phyloP scores from a whole-genome alignment of 2,888 invertebrate species.

The Piscicola geometra region DNA sequence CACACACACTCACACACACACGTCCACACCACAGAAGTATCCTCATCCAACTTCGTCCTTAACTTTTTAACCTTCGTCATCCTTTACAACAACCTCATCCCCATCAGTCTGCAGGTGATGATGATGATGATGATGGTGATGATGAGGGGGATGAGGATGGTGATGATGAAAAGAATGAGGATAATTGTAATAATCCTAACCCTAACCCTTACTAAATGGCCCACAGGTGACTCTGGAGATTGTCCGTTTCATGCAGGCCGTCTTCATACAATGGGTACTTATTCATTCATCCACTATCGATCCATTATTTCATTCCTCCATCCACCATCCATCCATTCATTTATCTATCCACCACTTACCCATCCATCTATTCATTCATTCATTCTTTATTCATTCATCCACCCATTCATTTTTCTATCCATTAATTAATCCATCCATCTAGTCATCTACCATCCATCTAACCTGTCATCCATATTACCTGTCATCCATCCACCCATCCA shows the following conservation, averaged over 20 bases:
- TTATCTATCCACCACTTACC: neutral
- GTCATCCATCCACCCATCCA: neutral
- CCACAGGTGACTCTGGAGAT: constrained; percentile 79
- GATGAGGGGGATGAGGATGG: constrained; percentile 22
- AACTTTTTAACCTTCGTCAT: constrained; percentile 97
- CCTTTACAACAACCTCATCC: constrained; percentile 97
- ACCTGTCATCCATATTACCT: neutral
- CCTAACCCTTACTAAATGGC: neutral
- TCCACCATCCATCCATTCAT: constrained; percentile 4
- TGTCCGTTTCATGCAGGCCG: constrained; percentile 85
- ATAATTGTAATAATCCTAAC: constrained; percentile 15
- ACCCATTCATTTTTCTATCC: too few relatives aligned
- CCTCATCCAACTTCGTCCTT: constrained; percentile 62
- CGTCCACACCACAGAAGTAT: constrained; percentile 16
- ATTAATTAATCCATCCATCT: constrained; percentile 12
- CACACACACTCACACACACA: too few relatives aligned
- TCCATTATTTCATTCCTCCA: too few relatives aligned
- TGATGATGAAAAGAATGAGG: constrained; percentile 27
- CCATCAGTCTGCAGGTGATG: constrained; percentile 90
- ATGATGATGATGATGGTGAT: constrained; percentile 28
- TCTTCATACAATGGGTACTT: constrained; percentile 59
- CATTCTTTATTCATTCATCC: neutral
- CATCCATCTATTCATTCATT: neutral
- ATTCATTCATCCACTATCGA: too few relatives aligned
- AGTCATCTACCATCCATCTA: neutral